Evolutionary conservation across 1,140 invertebrate species (phyloP).

Genomic region (Acromyrmex charruanus): DNA sequence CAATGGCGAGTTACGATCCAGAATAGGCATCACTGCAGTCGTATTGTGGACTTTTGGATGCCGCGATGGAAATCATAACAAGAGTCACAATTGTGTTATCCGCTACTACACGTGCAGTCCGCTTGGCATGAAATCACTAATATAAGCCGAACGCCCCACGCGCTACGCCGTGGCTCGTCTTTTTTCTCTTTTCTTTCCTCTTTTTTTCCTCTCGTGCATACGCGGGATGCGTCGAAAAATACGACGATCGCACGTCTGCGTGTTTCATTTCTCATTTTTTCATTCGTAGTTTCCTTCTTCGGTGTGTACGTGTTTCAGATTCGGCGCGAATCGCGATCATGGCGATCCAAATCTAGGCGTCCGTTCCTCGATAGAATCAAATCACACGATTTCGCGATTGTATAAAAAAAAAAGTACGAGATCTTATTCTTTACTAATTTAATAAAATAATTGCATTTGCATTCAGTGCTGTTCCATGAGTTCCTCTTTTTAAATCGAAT

Average conservation of each 20-base stretch:
- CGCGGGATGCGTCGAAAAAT: slow-evolving; percentile 7
- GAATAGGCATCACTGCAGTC: slow-evolving; percentile 87
- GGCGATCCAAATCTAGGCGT: slow-evolving; percentile 24
- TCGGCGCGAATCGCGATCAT: not conserved
- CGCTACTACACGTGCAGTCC: slow-evolving; percentile 73
- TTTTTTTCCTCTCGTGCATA: not conserved
- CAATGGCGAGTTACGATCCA: slow-evolving; percentile 83
- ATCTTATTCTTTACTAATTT: not conserved
- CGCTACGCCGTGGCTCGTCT: not conserved
- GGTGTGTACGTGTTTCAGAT: not conserved
- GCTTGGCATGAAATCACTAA: slow-evolving; percentile 64
- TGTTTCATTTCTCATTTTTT: slow-evolving; percentile 9
- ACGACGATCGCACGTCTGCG: not conserved
- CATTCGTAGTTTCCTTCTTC: slow-evolving; percentile 3
- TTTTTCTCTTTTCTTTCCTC: not conserved
- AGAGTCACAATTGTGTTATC: slow-evolving; percentile 57
- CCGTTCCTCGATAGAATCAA: slow-evolving; percentile 5
- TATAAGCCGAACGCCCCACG: slow-evolving; percentile 60
- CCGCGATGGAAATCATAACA: slow-evolving; percentile 79
- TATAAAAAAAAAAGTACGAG: not conserved
- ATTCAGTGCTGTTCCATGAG: not conserved
- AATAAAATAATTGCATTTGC: not conserved
- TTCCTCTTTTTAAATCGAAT: not conserved
- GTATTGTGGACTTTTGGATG: slow-evolving; percentile 88
- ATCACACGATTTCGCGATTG: not conserved